Conservation (phyloP, 35 echinoderm and acorn worm genomes). For the Holothuria glaberrima region DNA sequence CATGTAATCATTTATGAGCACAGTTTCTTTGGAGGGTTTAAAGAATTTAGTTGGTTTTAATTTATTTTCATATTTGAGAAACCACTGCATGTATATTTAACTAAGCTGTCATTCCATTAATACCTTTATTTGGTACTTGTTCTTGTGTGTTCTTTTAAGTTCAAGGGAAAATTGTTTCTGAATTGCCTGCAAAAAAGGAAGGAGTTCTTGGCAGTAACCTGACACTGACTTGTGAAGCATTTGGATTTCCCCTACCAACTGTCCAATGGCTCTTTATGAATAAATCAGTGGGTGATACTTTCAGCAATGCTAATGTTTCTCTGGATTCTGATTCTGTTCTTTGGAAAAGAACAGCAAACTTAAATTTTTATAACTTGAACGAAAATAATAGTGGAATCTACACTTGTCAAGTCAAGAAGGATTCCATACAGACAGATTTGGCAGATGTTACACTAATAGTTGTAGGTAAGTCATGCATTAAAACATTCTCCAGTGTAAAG, state of each 20-base stretch:
- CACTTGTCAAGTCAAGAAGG: neutral
- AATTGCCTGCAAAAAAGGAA: neutral
- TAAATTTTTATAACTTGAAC: neutral
- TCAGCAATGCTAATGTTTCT: neutral
- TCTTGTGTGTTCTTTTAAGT: slow-evolving; percentile 3
- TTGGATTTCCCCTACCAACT: slow-evolving; percentile 7
- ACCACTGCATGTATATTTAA: too few relatives aligned
- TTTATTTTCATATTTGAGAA: too few relatives aligned
- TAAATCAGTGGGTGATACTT: neutral
- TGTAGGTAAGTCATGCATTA: neutral
- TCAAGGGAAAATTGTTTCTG: neutral
- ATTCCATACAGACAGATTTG: neutral
- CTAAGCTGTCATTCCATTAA: too few relatives aligned
- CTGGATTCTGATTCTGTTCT: neutral
- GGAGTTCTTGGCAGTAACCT: neutral
- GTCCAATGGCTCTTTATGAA: slow-evolving; percentile 22
- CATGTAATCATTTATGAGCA: too few relatives aligned
- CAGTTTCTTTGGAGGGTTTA: too few relatives aligned
- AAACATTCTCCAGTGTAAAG: too few relatives aligned
- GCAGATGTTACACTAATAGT: slow-evolving; percentile 5
- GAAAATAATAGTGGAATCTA: slow-evolving; percentile 13
- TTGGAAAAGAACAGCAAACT: neutral
- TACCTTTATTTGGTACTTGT: too few relatives aligned
- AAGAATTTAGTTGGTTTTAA: too few relatives aligned
- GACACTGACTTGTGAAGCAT: slow-evolving; percentile 5